Evolutionary conservation across 53 echinoderm and acorn worm species (phyloP).

Genomic region (Holothuria scabra): DNA sequence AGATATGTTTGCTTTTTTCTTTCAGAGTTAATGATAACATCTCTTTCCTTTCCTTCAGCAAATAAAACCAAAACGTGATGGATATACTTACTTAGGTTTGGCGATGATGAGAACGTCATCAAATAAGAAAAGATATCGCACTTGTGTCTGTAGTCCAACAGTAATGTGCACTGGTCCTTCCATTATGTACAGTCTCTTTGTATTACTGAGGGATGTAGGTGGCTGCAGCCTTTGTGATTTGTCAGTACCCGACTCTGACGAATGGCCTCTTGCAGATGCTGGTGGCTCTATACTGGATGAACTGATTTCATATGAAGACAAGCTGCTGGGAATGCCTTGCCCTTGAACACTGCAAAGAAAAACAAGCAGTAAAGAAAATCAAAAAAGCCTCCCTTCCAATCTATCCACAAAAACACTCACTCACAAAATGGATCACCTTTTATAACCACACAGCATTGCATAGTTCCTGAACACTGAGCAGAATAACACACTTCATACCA

Average conservation of each 20-base stretch:
- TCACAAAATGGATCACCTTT: too few species aligned
- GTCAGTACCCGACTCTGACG: neutral
- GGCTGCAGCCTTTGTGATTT: conserved; percentile 10
- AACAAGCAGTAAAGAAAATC: neutral
- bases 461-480: too few species aligned
- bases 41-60: too few species aligned
- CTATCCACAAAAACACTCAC: too few species aligned
- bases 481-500: too few species aligned
- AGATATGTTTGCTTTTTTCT: too few species aligned
- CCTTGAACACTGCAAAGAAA: neutral
- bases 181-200: conserved; percentile 86
- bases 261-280: neutral
- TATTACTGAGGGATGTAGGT: conserved; percentile 45
- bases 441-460: too few species aligned
- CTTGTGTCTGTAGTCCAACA: conserved; percentile 78
- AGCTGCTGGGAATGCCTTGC: neutral
- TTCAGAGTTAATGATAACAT: too few species aligned
- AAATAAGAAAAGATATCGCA: conserved; percentile 87
- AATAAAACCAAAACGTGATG: too few species aligned
- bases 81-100: conserved; percentile 91
- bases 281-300: neutral
- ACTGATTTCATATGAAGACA: neutral
- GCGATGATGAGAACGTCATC: conserved; percentile 91
- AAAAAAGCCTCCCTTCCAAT: too few species aligned
- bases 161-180: conserved; percentile 87